Evolutionary conservation across 2,113 vertebrate species (phyloP).

Genomic region (Rhea pennata): DNA sequence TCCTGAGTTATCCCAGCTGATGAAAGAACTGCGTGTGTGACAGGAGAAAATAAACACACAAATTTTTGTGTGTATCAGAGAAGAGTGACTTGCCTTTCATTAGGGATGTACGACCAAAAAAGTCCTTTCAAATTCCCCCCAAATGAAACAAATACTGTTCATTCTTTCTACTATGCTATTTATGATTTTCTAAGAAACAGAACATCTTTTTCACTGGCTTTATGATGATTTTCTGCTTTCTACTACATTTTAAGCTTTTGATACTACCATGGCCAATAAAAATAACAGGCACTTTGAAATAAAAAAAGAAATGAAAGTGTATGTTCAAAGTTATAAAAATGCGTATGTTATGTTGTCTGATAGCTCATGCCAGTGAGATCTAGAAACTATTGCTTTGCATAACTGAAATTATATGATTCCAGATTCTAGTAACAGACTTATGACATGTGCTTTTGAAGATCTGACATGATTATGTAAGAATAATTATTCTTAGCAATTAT

Average conservation of each 20-base stretch:
- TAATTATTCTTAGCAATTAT: background rate
- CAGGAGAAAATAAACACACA: background rate
- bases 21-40: background rate
- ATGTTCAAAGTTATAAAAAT: background rate
- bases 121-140: slow-evolving; percentile 52
- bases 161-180: slow-evolving; percentile 53
- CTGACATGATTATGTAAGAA: background rate
- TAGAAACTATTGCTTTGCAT: background rate
- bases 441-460: background rate
- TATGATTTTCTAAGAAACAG: slow-evolving; percentile 67
- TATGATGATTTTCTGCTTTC: slow-evolving; percentile 69
- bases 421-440: background rate
- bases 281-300: slow-evolving; percentile 69
- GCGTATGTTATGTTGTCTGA: background rate
- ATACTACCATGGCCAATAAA: slow-evolving; percentile 52
- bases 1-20: background rate
- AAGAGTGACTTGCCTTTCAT: background rate
- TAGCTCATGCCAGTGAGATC: background rate
- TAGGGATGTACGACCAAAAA: slow-evolving; percentile 54
- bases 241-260: slow-evolving; percentile 59
- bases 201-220: slow-evolving; percentile 65
- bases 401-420: background rate
- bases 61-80: background rate
- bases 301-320: slow-evolving; percentile 50
- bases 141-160: slow-evolving; percentile 58